Evolutionary conservation across 2,888 invertebrate genomes (phyloP).

Genomic region (Proisotoma minuta): DNA sequence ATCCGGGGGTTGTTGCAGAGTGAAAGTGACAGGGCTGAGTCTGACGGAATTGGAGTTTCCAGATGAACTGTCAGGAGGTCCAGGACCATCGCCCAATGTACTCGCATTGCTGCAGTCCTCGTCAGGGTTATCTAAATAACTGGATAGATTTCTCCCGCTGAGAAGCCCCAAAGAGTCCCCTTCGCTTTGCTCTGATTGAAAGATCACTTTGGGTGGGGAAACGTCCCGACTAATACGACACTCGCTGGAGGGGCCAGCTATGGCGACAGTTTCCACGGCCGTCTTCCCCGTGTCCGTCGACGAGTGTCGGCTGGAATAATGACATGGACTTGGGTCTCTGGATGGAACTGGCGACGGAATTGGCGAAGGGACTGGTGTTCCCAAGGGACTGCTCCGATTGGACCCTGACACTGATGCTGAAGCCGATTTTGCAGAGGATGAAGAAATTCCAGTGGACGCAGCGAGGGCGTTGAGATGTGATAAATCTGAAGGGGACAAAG

Average conservation of each 20-base stretch:
- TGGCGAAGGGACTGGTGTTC: slow-evolving; percentile 40
- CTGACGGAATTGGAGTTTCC: slow-evolving; percentile 38
- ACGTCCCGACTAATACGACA: slow-evolving; percentile 14
- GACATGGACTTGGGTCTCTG: slow-evolving; percentile 45
- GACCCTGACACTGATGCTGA: slow-evolving; percentile 39
- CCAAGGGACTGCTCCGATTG: slow-evolving; percentile 39
- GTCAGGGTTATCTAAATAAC: slow-evolving; percentile 27
- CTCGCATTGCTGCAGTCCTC: slow-evolving; percentile 47
- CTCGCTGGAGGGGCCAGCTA: slow-evolving; percentile 8
- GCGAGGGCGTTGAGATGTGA: slow-evolving; percentile 45
- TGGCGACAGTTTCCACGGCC: slow-evolving; percentile 20
- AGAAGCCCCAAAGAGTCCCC: slow-evolving; percentile 35
- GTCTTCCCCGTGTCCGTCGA: neutral
- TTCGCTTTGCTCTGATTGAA: slow-evolving; percentile 21
- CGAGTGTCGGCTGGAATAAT: slow-evolving; percentile 13
- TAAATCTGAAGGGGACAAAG: slow-evolving; percentile 48
- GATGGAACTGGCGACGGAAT: slow-evolving; percentile 43
- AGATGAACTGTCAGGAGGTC: slow-evolving; percentile 36
- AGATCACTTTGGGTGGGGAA: slow-evolving; percentile 32
- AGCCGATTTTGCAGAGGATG: slow-evolving; percentile 28
- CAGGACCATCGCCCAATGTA: slow-evolving; percentile 45
- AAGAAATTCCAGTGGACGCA: slow-evolving; percentile 32
- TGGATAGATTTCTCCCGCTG: slow-evolving; percentile 32
- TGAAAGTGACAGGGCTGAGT: slow-evolving; percentile 47
- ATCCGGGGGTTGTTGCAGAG: slow-evolving; percentile 45